Conservation (phyloP, 1,140 invertebrate species). For the Metopolophium dirhodum region DNA sequence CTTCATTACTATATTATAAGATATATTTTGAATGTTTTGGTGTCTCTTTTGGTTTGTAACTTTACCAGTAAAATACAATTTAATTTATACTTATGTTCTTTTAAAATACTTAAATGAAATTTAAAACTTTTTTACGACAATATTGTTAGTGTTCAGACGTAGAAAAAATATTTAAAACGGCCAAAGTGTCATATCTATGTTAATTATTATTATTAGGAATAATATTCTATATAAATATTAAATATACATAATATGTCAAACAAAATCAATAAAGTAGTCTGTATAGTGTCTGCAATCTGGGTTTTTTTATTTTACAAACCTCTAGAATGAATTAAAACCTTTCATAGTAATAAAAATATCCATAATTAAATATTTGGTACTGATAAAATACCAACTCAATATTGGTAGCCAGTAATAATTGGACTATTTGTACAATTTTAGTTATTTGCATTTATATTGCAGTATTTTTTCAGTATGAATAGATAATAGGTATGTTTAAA, state of each 20-base stretch:
- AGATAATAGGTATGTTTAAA: too few relatives aligned
- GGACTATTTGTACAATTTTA: neutral
- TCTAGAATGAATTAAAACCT: neutral
- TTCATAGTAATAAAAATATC: neutral
- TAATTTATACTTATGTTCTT: neutral
- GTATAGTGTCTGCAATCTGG: neutral
- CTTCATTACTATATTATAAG: slow-evolving; percentile 15
- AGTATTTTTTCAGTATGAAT: neutral
- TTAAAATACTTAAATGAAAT: neutral
- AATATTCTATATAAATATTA: slow-evolving; percentile 35
- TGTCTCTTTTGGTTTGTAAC: neutral
- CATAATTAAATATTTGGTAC: neutral
- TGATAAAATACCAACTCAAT: neutral
- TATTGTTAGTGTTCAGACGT: slow-evolving; percentile 43
- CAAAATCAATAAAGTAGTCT: slow-evolving; percentile 34
- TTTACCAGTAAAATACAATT: neutral
- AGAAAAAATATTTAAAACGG: slow-evolving; percentile 28
- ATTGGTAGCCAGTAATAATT: neutral
- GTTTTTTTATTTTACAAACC: neutral
- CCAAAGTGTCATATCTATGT: slow-evolving; percentile 44
- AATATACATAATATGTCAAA: slow-evolving; percentile 19
- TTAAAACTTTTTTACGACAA: slow-evolving; percentile 12
- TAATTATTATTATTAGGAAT: slow-evolving; percentile 51
- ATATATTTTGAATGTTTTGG: slow-evolving; percentile 28
- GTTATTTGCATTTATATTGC: neutral